Evolutionary conservation across 2,888 invertebrate species (phyloP).

Genomic region (Eupelmus urozonus): DNA sequence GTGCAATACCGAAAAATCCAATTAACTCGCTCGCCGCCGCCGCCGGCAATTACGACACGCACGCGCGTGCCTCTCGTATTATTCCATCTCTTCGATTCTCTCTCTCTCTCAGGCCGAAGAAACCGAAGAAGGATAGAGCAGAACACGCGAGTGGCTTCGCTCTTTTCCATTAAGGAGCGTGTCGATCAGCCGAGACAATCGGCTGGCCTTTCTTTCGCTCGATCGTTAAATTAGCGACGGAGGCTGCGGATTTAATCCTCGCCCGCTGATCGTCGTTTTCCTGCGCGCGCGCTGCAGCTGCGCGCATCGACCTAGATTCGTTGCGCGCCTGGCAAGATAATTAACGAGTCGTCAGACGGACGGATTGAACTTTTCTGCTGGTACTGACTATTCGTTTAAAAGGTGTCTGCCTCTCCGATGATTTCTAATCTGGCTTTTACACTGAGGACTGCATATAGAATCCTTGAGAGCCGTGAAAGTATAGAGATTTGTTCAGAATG

Average conservation of each 20-base stretch:
- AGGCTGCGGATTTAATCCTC: background rate
- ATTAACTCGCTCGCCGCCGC: slow-evolving; percentile 41
- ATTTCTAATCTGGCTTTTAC: background rate
- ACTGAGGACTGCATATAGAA: background rate
- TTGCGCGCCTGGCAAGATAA: slow-evolving; percentile 9
- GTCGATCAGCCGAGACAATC: slow-evolving; percentile 36
- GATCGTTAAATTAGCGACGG: slow-evolving; percentile 23
- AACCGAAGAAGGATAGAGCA: background rate
- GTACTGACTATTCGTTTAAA: background rate
- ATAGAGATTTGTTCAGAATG: too few relatives aligned
- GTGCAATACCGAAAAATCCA: slow-evolving; percentile 49
- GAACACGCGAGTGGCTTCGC: too few relatives aligned
- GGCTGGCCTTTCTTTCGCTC: background rate
- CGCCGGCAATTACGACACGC: slow-evolving; percentile 40
- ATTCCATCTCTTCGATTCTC: background rate
- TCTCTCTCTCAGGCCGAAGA: background rate
- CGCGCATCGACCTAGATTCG: slow-evolving; percentile 18
- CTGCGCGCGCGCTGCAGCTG: background rate
- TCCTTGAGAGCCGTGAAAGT: background rate
- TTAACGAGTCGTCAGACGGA: slow-evolving; percentile 28
- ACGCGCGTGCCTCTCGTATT: background rate
- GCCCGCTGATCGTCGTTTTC: background rate
- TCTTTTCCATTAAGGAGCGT: slow-evolving; percentile 38
- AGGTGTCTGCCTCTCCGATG: background rate
- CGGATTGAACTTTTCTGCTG: slow-evolving; percentile 34